phyloP scores from a whole-genome alignment of 2,888 invertebrate species.

The Linnaemya vulpina region DNA sequence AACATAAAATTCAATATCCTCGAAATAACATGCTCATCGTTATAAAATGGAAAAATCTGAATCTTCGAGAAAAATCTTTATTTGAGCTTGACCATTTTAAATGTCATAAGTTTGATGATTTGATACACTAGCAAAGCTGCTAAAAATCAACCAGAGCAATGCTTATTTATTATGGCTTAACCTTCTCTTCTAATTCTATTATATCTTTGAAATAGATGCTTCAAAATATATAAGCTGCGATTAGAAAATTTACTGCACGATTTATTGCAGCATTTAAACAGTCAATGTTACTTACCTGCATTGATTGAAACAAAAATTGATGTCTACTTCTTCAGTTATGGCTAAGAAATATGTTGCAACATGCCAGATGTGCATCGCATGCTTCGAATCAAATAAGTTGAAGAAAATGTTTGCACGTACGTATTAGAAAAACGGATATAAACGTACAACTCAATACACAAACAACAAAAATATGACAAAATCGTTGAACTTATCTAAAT shows the following conservation, averaged over 20 bases:
- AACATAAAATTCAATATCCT: too few species aligned
- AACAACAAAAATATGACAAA: constrained; percentile 6
- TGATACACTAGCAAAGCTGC: too few species aligned
- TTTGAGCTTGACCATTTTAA: too few species aligned
- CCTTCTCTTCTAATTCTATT: constrained; percentile 1
- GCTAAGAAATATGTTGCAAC: constrained; percentile 49
- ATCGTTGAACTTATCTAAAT: constrained; percentile 50
- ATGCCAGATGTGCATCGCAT: constrained; percentile 22
- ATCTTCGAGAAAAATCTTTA: too few species aligned
- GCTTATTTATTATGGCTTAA: not conserved
- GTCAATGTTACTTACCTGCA: constrained; percentile 53
- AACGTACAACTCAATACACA: not conserved
- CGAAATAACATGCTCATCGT: too few species aligned
- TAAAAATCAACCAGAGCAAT: too few species aligned
- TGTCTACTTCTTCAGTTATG: not conserved
- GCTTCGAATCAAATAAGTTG: constrained; percentile 14
- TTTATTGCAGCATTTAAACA: constrained; percentile 56
- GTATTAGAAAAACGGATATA: constrained; percentile 48
- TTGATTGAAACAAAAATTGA: constrained; percentile 10
- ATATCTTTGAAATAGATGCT: not conserved
- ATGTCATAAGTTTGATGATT: too few species aligned
- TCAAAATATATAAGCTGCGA: constrained; percentile 12
- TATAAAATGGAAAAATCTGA: too few species aligned
- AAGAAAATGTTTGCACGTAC: constrained; percentile 5
- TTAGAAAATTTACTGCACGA: constrained; percentile 18